These are phyloP conservation scores for Melitaea athalia DNA, from an alignment of 2,888 invertebrate species.

Conservation along the genomic window DNA sequence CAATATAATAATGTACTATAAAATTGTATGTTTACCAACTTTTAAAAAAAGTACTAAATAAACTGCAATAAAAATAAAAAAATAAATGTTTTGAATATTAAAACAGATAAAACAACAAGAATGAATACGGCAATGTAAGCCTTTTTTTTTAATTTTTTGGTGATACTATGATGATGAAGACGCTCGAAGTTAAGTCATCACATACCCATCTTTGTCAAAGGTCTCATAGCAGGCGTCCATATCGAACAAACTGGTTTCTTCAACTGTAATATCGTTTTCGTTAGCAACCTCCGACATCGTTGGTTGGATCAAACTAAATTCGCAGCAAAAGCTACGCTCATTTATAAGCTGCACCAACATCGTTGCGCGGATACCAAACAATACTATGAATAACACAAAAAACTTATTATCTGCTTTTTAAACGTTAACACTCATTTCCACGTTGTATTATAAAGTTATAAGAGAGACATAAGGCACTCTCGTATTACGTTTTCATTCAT, in stretches of 20 bases:
- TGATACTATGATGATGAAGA: not conserved
- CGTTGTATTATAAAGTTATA: not conserved
- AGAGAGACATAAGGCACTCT: constrained; percentile 10
- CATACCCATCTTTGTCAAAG: constrained; percentile 94
- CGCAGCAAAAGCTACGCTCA: constrained; percentile 55
- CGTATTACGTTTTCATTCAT: constrained; percentile 37
- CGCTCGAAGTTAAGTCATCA: constrained; percentile 12
- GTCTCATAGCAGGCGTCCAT: constrained; percentile 96
- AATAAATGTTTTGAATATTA: not conserved
- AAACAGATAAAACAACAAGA: not conserved
- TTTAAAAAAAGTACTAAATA: too few species aligned
- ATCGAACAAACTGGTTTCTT: constrained; percentile 82
- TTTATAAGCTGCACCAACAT: constrained; percentile 72
- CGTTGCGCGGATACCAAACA: constrained; percentile 49
- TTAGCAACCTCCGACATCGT: constrained; percentile 75
- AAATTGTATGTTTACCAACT: too few species aligned
- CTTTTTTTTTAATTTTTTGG: not conserved
- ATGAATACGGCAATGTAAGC: not conserved
- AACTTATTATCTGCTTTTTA: not conserved
- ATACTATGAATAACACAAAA: constrained; percentile 15
- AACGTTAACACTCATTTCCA: not conserved
- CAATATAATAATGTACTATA: too few species aligned
- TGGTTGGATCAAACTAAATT: constrained; percentile 72
- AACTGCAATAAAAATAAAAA: too few species aligned
- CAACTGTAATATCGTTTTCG: constrained; percentile 66